Evolutionary conservation across 2,888 invertebrate species (phyloP), one percentile per base, ranked within the genome.

Genomic region (Cataglyphis altisquamis): DNA sequence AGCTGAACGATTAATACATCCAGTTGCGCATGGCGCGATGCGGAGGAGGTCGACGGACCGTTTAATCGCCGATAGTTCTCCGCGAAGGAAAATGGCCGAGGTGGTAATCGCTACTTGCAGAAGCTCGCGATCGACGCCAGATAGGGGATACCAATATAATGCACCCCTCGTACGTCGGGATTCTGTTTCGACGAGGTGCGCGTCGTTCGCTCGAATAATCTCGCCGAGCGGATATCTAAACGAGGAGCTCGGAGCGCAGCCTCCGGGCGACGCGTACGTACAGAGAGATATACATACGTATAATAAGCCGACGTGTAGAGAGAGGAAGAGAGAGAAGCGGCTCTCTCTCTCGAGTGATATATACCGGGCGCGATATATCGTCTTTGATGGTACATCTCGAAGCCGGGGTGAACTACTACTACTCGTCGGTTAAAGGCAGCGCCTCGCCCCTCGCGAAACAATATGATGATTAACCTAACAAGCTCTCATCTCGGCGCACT

Each of bases 391-490:
- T 90, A 88, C 86, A 89, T 87, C 89, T 90, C 89, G 91, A 91
- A 62, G 63, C 78, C 66, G 62, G 64, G 73, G 57, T 72, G 57
- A 72, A 67, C 77, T 77, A 78, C 77, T 77, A 82, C 73, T 60
- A 73, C 84, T 86, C 77, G 52, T 77, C 66, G 55, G 39, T 25
- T 25, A 84, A 80, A 88, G 87, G 82, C 84, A 70, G 74, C 87
- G 85, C 89, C 88, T 91, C 92, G 91, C 91, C 91, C 92, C 92
- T 89, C 85, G 88, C 83, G 88, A 90, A 92, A 92, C 92, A 92
- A 92, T 92, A 92, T 89, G 89, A 91, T 92, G 92, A 91, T 92
- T 91, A 91, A 91, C 90, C 89, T 92, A 92, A 92, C 91, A 92
- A 92, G 92, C 90, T 91, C 89, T 89, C 91, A 86, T 89, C 88